A percentile compares a stretch with the other conserved stretches of the same genome.
These are phyloP conservation scores for Electrophaes corylata DNA, from an alignment of 2,888 invertebrate species.

Conservation along the genomic window DNA sequence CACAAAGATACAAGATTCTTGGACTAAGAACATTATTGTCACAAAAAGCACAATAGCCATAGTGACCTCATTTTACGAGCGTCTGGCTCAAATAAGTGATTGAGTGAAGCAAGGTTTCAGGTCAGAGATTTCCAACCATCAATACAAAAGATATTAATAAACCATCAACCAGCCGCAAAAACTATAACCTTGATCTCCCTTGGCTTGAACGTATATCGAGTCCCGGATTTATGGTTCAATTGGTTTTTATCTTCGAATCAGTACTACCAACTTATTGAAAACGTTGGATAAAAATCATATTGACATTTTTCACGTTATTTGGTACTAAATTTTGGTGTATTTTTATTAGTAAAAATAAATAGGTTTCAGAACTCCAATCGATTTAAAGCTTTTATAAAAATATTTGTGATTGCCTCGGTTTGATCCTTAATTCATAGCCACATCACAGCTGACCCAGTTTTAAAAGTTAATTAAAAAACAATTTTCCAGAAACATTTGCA, in stretches of 20 bases:
- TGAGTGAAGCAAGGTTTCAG: neutral
- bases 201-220: neutral
- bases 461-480: neutral
- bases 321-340: too few relatives aligned
- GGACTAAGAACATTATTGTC: neutral
- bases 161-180: neutral
- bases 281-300: too few relatives aligned
- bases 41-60: slow-evolving; percentile 1
- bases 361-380: neutral
- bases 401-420: neutral
- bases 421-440: neutral
- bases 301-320: too few relatives aligned
- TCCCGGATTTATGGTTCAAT: neutral
- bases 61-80: slow-evolving; percentile 6
- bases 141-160: slow-evolving; percentile 26
- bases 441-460: neutral
- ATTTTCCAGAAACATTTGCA: neutral
- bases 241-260: neutral
- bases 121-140: neutral
- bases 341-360: too few relatives aligned
- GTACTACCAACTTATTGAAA: neutral
- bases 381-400: neutral
- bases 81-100: neutral
- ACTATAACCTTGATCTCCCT: neutral
- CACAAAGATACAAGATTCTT: too few relatives aligned